phyloP scores from a whole-genome alignment of 2,888 invertebrate genomes.

The Phengaris arion region DNA sequence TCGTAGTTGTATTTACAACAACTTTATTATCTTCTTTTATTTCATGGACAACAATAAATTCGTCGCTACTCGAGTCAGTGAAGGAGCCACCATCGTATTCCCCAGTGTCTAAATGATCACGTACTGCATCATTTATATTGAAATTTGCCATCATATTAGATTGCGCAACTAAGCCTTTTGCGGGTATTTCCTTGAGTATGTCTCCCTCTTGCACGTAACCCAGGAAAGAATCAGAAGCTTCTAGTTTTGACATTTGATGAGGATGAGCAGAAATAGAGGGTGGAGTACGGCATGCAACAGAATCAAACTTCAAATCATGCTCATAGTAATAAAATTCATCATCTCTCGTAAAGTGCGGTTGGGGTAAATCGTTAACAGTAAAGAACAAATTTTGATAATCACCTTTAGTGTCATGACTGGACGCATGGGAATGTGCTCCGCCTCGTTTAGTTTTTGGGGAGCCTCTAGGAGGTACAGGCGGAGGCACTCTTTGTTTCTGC shows the following conservation, averaged over 20 bases:
- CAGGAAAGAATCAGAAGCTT: constrained; percentile 64
- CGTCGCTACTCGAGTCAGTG: constrained; percentile 70
- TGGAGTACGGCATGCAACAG: constrained; percentile 64
- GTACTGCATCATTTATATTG: constrained; percentile 61
- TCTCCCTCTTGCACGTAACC: constrained; percentile 65
- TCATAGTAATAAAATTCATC: constrained; percentile 69
- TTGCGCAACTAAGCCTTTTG: constrained; percentile 63
- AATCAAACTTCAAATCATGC: constrained; percentile 70
- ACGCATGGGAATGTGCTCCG: constrained; percentile 64
- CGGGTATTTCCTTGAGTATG: constrained; percentile 60
- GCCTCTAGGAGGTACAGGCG: constrained; percentile 92
- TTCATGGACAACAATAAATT: constrained; percentile 56
- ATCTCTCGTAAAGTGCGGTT: constrained; percentile 66
- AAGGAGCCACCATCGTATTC: constrained; percentile 67
- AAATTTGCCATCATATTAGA: constrained; percentile 73
- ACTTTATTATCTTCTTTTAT: constrained; percentile 43
- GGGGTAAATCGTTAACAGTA: constrained; percentile 65
- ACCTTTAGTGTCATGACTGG: constrained; percentile 72
- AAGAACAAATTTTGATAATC: constrained; percentile 66
- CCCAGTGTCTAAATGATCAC: constrained; percentile 67
- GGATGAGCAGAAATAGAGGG: constrained; percentile 66
- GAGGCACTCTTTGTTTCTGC: constrained; percentile 88
- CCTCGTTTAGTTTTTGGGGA: constrained; percentile 84
- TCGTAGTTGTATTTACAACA: constrained; percentile 35
- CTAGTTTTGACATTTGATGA: constrained; percentile 59